A percentile compares a stretch with the other conserved stretches of the same genome.
Conservation (phyloP, 2,113 vertebrate species). For the Fukomys damarensis region DNA sequence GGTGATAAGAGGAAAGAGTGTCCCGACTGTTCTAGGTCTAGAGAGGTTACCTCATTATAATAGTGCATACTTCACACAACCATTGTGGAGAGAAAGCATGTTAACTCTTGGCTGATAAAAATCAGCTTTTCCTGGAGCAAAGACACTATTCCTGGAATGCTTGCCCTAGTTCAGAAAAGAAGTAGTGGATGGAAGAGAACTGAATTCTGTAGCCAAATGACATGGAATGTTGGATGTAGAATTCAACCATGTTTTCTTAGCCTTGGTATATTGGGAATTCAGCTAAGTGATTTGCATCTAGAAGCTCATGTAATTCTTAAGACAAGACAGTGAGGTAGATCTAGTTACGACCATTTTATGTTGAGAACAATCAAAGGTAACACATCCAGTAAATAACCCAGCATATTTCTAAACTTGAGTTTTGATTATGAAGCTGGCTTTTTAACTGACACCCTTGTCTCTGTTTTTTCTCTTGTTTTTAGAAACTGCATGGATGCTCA, state of each 20-base stretch:
- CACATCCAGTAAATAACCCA: not conserved
- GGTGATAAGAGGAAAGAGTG: not conserved
- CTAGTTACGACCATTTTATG: not conserved
- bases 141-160: not conserved
- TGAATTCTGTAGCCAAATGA: not conserved
- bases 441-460: not conserved
- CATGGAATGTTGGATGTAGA: not conserved
- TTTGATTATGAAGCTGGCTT: not conserved
- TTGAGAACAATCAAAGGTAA: not conserved
- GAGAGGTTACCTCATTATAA: not conserved
- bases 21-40: not conserved
- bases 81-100: rapidly evolving
- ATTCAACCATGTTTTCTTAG: not conserved
- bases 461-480: not conserved
- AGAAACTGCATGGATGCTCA: not conserved
- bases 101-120: not conserved
- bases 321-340: not conserved
- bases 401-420: not conserved
- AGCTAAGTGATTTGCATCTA: not conserved
- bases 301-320: not conserved
- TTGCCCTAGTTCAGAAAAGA: not conserved
- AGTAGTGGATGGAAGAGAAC: not conserved
- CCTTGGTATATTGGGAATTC: not conserved
- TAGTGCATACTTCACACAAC: rapidly evolving
- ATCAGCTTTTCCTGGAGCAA: not conserved